Evolutionary conservation across 2,113 vertebrate genomes (phyloP), one percentile per base, ranked within the genome.

Genomic region (Lophotis ruficrista): DNA sequence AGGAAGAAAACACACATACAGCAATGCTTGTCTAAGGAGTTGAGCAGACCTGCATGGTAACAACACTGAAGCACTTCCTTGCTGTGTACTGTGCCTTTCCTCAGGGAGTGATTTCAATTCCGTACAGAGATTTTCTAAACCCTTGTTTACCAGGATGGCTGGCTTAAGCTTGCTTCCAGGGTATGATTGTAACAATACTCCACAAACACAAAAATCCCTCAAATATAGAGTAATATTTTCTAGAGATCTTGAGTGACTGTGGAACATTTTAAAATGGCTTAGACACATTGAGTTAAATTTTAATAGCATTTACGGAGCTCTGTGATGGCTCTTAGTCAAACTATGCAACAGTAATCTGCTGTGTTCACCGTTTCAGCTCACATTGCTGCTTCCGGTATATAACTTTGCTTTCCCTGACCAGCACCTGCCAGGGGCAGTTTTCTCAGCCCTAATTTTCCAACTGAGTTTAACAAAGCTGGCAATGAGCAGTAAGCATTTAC

Each of bases 161-260:
- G 83, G 23, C 35, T 92, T 87, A 61, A 87, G 17, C 22, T 87
- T 87, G 11, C 45, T 95, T 79, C 81, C 71, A 91, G 56, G 11
- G 37, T 57, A 7, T 15, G 53, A 64, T 25, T 81, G n/a, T 21
- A 92, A 48, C 54, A 60, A 72, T 19, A 54, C 6, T 78, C 51
- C 65, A 65, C 61, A 43, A 51, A 43, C 38, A 75, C 38, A 91
- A 60, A 92, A 87, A n/a, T 78, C 69, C 38, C 27, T 68, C 33
- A 64, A 3, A 83, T 48, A 38, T 4, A 65, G 45, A 79, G 27
- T 24, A 79, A 75, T 83, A 60, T 69, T 90, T 90, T 79, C 51
- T 71, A 60, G 53, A 79, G 61, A 53, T 41, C 61, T 68, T 68
- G 50, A 85, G 45, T 65, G 58, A 51, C 28, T 54, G 1, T 54